Conservation (phyloP, 2,888 invertebrate species). For the Lissocephala sabroskyi region DNA sequence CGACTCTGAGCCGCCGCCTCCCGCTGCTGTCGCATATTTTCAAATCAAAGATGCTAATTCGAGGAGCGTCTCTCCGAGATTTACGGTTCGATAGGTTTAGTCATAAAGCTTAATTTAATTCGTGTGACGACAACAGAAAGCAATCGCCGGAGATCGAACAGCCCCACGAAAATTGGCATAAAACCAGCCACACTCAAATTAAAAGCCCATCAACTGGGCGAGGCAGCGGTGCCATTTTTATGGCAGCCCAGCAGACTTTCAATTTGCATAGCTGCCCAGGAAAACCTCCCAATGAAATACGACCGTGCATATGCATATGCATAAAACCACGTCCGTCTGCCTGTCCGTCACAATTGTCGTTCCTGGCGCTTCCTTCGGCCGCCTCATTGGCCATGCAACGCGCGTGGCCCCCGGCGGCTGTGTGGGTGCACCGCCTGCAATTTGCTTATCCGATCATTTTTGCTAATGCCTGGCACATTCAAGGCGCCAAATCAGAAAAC, state of each 20-base stretch:
- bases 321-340: neutral
- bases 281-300: slow-evolving; percentile 37
- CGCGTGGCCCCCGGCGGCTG: neutral
- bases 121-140: slow-evolving; percentile 15
- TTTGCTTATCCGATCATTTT: slow-evolving; percentile 68
- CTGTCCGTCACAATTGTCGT: slow-evolving; percentile 11
- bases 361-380: slow-evolving; percentile 32
- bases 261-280: slow-evolving; percentile 35
- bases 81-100: slow-evolving; percentile 29
- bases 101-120: slow-evolving; percentile 35
- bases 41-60: slow-evolving; percentile 62
- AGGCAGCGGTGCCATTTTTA: slow-evolving; percentile 47
- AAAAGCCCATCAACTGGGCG: slow-evolving; percentile 15
- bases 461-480: slow-evolving; percentile 64
- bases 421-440: slow-evolving; percentile 27
- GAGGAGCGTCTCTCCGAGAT: slow-evolving; percentile 11
- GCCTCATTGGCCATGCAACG: slow-evolving; percentile 2
- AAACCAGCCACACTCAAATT: too few species aligned
- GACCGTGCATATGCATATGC: slow-evolving; percentile 33
- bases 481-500: slow-evolving; percentile 52
- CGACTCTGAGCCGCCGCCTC: neutral
- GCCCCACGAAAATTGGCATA: too few species aligned
- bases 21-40: slow-evolving; percentile 31
- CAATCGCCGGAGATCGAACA: neutral
- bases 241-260: slow-evolving; percentile 1